Evolutionary conservation across 2,797 vertebrate species (phyloP).

Genomic region (Gastrophryne carolinensis): DNA sequence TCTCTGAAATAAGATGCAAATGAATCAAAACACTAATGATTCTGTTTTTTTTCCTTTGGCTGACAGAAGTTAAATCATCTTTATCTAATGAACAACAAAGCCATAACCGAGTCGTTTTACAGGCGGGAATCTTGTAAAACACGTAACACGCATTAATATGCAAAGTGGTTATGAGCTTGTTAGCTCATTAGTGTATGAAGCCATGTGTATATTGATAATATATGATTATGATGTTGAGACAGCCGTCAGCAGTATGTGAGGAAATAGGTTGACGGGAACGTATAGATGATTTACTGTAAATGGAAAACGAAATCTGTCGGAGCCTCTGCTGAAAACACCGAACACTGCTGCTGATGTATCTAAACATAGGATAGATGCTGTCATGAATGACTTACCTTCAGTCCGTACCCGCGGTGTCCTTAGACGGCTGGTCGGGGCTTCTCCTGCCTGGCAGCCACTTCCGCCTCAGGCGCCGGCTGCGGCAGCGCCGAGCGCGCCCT

Average conservation of each 20-base stretch:
- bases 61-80: constrained; percentile 34
- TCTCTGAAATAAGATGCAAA: not conserved
- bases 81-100: constrained; percentile 35
- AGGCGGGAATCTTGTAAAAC: constrained; percentile 15
- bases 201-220: constrained; percentile 40
- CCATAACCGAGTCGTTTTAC: constrained; percentile 22
- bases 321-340: not conserved
- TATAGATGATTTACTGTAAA: not conserved
- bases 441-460: too few species aligned
- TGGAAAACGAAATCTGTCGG: not conserved
- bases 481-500: too few species aligned
- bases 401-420: too few species aligned
- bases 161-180: constrained; percentile 34
- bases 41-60: not conserved
- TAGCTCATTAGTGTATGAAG: constrained; percentile 44
- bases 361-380: too few species aligned
- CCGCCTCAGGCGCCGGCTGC: too few species aligned
- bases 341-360: not conserved
- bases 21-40: constrained; percentile 25
- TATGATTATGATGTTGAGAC: constrained; percentile 36
- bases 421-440: too few species aligned
- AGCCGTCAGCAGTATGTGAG: not conserved
- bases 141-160: constrained; percentile 33
- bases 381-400: too few species aligned
- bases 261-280: not conserved